Conservation (phyloP, 2,113 vertebrate genomes). For the Trematocara unimaculatum region DNA sequence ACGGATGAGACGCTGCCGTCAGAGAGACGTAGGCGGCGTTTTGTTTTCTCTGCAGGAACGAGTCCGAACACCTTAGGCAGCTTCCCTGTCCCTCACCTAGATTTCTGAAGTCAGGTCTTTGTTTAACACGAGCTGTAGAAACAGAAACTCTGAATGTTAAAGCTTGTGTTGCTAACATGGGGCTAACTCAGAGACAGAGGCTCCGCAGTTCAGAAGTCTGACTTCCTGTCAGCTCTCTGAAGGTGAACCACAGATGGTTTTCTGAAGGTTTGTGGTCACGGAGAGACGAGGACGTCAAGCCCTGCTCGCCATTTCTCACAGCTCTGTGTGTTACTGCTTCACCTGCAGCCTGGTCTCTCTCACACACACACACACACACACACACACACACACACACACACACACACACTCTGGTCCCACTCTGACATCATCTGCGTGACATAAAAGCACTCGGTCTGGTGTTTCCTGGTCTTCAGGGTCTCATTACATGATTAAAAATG, state of each 20-base stretch:
- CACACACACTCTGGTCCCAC: neutral
- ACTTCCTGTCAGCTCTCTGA: neutral
- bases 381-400: neutral
- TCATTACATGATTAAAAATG: conserved; percentile 80
- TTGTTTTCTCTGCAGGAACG: neutral
- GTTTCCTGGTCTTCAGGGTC: conserved; percentile 50
- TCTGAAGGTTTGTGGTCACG: neutral
- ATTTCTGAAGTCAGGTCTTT: neutral
- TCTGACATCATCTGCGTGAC: conserved; percentile 21
- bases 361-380: neutral
- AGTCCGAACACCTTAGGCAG: neutral
- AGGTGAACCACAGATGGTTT: neutral
- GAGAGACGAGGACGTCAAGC: neutral
- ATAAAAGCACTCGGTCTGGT: conserved; percentile 15
- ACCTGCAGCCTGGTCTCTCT: neutral
- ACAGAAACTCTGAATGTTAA: neutral
- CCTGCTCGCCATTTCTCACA: neutral
- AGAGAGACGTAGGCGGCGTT: neutral
- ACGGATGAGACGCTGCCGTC: neutral
- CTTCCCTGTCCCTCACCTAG: neutral
- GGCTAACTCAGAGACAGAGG: neutral
- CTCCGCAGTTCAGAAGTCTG: neutral
- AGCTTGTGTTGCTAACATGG: neutral
- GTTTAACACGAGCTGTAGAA: neutral
- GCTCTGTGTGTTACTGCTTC: neutral